Evolutionary conservation across 2,113 vertebrate genomes (phyloP), one percentile per base, ranked within the genome.

Genomic region (Clinocottus analis): DNA sequence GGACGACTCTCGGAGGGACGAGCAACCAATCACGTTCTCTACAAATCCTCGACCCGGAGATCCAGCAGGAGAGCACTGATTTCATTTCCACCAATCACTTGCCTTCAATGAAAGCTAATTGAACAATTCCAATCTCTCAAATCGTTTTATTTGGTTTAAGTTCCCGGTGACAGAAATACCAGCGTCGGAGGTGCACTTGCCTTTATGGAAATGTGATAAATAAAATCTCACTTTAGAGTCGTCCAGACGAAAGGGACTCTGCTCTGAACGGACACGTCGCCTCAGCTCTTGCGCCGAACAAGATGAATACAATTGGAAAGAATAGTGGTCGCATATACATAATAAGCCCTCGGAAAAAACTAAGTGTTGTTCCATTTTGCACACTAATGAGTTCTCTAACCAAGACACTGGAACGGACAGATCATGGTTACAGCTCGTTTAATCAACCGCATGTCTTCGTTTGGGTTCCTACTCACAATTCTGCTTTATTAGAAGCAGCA

Each of bases 41-140:
- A 63, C 58, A 21, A 83, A 91, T 90, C 87, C 90, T 94, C 83
- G 80, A 94, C 90, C 87, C 0, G 76, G 81, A 89, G 91, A 92
- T 90, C 83, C 73, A 85, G 82, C 84, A 68, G 73, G 79, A 89
- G 90, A 85, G 89, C 77, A 21, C 5, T 58, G 81, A 90, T 89
- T 92, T 90, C 61, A 79, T 89, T 90, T 88, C 89, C 83, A 90
- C 90, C 87, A 92, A 93, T 93, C 91, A 85, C 91, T 90, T 87
- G 80, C 85, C 84, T 88, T 81, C 84, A 78, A 47, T 80, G 82
- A 77, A 87, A 83, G 83, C 90, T 92, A 91, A 93, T 86, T 89
- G 86, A 88, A 92, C 90, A 76, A 88, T 90, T 84, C 77, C 69
- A 73, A 78, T 92, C 91, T 84, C 83, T 92, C 51, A 59, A 79